phyloP scores from a whole-genome alignment of 2,888 invertebrate species.

The Orthosia gracilis region DNA sequence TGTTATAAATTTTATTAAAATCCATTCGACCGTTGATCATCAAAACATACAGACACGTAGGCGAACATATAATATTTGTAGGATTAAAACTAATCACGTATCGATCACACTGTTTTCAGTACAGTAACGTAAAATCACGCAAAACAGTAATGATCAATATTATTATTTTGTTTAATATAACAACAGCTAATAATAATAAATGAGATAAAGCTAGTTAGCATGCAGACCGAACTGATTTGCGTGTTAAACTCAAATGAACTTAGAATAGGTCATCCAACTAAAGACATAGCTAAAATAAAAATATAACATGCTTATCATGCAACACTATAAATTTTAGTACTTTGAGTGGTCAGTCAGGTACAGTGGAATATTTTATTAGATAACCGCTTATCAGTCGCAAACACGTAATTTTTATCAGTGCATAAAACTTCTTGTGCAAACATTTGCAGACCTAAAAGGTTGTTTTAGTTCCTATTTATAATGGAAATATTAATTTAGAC shows the following conservation, averaged over 20 bases:
- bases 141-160: constrained; percentile 38
- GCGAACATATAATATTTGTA: not conserved
- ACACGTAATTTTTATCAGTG: constrained; percentile 49
- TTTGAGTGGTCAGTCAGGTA: constrained; percentile 24
- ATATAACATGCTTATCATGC: not conserved
- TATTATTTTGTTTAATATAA: constrained; percentile 20
- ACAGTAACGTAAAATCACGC: constrained; percentile 20
- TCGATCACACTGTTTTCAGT: not conserved
- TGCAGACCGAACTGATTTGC: constrained; percentile 18
- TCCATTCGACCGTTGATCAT: not conserved
- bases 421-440: constrained; percentile 23
- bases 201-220: constrained; percentile 32
- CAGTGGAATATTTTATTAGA: constrained; percentile 42
- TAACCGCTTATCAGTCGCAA: constrained; percentile 40
- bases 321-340: constrained; percentile 6
- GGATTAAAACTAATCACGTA: not conserved
- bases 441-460: constrained; percentile 12
- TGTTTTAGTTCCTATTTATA: not conserved
- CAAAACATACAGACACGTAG: not conserved
- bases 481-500: not conserved
- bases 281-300: not conserved
- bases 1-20: not conserved
- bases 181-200: constrained; percentile 1
- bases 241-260: constrained; percentile 31
- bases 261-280: constrained; percentile 30